Evolutionary conservation across 2,888 invertebrate species (phyloP).

Genomic region (Scrobipalpa costella): DNA sequence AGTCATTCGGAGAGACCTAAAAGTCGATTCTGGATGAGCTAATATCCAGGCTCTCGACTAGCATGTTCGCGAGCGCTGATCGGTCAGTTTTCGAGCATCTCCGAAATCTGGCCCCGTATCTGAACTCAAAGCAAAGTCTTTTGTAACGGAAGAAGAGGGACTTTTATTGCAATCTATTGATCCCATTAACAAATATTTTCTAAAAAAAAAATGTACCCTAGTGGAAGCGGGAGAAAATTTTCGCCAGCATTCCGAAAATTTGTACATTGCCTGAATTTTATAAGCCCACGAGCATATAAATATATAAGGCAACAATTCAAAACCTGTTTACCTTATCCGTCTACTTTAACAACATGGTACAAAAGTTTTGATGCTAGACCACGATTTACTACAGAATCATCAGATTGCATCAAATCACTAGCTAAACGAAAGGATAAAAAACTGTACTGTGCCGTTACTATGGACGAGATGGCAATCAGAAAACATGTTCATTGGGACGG

Average conservation of each 20-base stretch:
- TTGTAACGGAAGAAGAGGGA: neutral
- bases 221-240: conserved; percentile 4
- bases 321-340: conserved; percentile 34
- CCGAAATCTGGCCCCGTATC: too few relatives aligned
- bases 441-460: conserved; percentile 32
- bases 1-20: too few relatives aligned
- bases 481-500: conserved; percentile 44
- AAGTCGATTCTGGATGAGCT: too few relatives aligned
- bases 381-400: conserved; percentile 26
- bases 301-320: conserved; percentile 34
- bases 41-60: too few relatives aligned
- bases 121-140: neutral
- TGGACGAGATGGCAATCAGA: conserved; percentile 44
- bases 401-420: neutral
- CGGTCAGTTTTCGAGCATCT: too few relatives aligned
- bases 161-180: neutral
- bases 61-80: too few relatives aligned
- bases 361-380: conserved; percentile 24
- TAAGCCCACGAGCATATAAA: conserved; percentile 34
- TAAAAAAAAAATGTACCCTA: neutral
- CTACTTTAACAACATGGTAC: conserved; percentile 35
- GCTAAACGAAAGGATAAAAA: conserved; percentile 22
- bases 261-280: conserved; percentile 31
- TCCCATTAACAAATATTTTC: neutral
- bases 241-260: conserved; percentile 26